Evolutionary conservation across 2,797 vertebrate genomes (phyloP).

Genomic region (Otolemur crassicaudatus): DNA sequence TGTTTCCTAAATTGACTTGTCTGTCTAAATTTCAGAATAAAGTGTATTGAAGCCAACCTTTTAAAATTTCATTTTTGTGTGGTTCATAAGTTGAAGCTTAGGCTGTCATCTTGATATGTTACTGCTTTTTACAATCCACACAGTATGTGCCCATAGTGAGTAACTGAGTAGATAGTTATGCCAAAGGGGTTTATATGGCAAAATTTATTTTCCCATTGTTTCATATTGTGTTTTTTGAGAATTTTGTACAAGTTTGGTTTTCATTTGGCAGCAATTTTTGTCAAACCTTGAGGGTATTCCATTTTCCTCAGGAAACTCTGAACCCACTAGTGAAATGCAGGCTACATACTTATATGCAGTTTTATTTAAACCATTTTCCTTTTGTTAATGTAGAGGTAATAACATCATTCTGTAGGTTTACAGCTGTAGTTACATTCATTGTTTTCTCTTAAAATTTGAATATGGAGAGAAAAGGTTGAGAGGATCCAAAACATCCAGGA

Average conservation of each 20-base stretch:
- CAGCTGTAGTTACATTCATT: background rate
- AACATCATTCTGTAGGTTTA: background rate
- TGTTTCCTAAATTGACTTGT: background rate
- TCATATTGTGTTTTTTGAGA: slow-evolving; percentile 16
- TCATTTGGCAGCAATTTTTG: slow-evolving; percentile 27
- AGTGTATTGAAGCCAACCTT: background rate
- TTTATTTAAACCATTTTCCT: background rate
- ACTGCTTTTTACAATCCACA: background rate
- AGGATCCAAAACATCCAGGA: background rate
- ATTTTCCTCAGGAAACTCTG: slow-evolving; percentile 14
- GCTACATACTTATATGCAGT: background rate
- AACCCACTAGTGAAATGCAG: background rate
- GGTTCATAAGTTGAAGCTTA: background rate
- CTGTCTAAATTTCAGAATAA: background rate
- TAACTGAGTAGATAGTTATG: background rate
- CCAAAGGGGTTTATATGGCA: background rate
- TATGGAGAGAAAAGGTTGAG: background rate
- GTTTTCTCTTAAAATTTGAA: slow-evolving; percentile 37
- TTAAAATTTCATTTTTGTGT: background rate
- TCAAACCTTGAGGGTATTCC: background rate
- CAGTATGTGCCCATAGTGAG: background rate
- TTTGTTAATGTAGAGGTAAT: background rate
- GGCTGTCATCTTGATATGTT: background rate
- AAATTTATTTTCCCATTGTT: slow-evolving; percentile 8
- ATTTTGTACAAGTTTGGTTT: background rate